Base-by-base conservation (phyloP, 2,797 vertebrate genomes). In the Helostoma temminkii region DNA sequence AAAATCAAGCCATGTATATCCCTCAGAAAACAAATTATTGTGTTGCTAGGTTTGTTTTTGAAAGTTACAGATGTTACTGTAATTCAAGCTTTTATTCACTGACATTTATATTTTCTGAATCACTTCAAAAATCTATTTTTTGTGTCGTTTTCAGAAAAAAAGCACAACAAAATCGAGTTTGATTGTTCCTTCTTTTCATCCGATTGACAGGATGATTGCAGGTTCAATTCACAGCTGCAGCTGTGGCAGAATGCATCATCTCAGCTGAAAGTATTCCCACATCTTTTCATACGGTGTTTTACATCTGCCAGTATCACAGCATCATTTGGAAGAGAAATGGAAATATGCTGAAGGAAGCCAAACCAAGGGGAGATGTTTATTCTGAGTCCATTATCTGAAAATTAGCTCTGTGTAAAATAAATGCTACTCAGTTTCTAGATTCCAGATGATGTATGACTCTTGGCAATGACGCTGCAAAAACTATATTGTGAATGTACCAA, bases 131-230 rank as follows among this genome's bases (percentile, higher is more conserved):
- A 54, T 66, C 32, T 34, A 3, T 34, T 34, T 34, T 34, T 34
- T 34, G 4, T 12, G 12, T 3, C 11, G 4, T 59, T 72, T 54
- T 19, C 6, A 48, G 34, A 43, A 24, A 43, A 24, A 43, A n/a
- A 54, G 45, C 18, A 5, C 36, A 18, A 41, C n/a, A 47, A 45
- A 66, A 18, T 42, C 5, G 26, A 56, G 52, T 9, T 32, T 10
- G 50, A 62, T 47, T 50, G 5, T 47, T 74, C 15, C 30, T 32
- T 66, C 54, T 22, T 9, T 66, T 80, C 42, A 49, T 57, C 5
- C 59, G 76, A 88, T 28, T 80, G 80, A 66, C 66, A 39, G 65
- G 24, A 71, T 85, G 71, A 90, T 85, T 77, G 66, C 50, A 39
- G 66, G 69, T 62, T 84, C 42, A 12, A 34, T 66, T 80, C 57